phyloP scores from a whole-genome alignment of 2,888 invertebrate genomes.

The Lycophotia porphyrea region DNA sequence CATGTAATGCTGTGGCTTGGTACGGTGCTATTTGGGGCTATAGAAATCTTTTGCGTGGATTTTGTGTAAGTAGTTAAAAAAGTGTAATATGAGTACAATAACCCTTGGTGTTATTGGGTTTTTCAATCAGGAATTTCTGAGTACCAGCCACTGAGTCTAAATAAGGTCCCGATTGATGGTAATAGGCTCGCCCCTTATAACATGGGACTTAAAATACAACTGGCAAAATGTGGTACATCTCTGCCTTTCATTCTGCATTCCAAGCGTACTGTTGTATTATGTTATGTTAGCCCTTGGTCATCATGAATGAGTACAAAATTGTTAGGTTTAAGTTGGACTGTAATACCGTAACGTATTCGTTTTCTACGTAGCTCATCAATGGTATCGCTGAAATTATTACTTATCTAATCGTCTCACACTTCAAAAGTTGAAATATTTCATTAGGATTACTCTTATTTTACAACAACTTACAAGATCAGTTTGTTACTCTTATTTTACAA shows the following conservation, averaged over 20 bases:
- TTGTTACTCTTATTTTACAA: conserved; percentile 11
- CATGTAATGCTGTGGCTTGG: conserved; percentile 11
- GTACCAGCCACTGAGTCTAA: too few relatives aligned
- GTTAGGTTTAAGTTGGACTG: not conserved
- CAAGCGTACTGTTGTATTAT: too few relatives aligned
- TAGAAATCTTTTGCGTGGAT: not conserved
- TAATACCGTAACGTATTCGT: not conserved
- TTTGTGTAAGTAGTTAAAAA: not conserved
- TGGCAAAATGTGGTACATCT: not conserved
- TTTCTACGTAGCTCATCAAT: not conserved
- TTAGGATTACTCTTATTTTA: conserved; percentile 3
- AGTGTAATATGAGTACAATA: not conserved
- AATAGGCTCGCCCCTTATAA: too few relatives aligned
- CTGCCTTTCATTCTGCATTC: too few relatives aligned
- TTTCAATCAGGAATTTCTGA: not conserved
- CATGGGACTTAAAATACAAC: not conserved
- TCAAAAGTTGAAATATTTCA: not conserved
- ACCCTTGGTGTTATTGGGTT: not conserved
- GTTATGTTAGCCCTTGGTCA: not conserved
- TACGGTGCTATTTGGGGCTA: conserved; percentile 11
- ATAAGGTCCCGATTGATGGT: too few relatives aligned
- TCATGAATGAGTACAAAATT: not conserved
- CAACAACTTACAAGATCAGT: not conserved
- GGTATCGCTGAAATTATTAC: not conserved
- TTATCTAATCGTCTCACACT: not conserved